Evolutionary conservation across 2,888 invertebrate species (phyloP).

Genomic region (Argyra leucocephala): DNA sequence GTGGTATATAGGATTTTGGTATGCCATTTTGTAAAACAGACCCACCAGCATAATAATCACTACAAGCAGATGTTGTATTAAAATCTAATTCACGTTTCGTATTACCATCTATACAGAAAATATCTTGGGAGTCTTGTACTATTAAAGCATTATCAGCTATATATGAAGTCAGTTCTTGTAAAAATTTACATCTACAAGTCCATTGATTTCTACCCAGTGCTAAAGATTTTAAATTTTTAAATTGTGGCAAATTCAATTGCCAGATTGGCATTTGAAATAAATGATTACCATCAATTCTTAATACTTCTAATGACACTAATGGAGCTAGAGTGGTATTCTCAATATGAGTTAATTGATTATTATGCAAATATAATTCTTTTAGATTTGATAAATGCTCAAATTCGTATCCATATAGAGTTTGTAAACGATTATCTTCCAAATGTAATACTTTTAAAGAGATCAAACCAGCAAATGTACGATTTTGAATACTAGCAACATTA

Average conservation of each 20-base stretch:
- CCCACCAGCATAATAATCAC: conserved; percentile 72
- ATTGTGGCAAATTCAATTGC: conserved; percentile 48
- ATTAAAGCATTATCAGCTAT: conserved; percentile 73
- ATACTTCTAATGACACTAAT: conserved; percentile 66
- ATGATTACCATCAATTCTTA: conserved; percentile 76
- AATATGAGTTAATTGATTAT: conserved; percentile 70
- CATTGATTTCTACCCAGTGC: conserved; percentile 71
- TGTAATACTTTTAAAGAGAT: conserved; percentile 73
- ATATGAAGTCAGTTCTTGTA: conserved; percentile 75
- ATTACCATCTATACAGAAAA: conserved; percentile 66
- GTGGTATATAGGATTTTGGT: conserved; percentile 69
- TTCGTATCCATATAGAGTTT: conserved; percentile 73
- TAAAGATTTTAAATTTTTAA: conserved; percentile 42
- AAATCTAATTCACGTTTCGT: conserved; percentile 72
- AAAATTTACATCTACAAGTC: conserved; percentile 84
- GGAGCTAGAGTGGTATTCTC: conserved; percentile 71
- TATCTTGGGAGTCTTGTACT: conserved; percentile 68
- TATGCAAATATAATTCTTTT: conserved; percentile 75
- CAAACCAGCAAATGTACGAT: conserved; percentile 82
- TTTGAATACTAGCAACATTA: conserved; percentile 75
- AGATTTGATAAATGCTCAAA: conserved; percentile 73
- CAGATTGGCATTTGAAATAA: conserved; percentile 74
- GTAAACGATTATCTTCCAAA: conserved; percentile 73
- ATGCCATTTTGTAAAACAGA: conserved; percentile 71
- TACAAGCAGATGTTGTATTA: conserved; percentile 71